Conservation (phyloP, 2,113 vertebrate species). For the Phycodurus eques region DNA sequence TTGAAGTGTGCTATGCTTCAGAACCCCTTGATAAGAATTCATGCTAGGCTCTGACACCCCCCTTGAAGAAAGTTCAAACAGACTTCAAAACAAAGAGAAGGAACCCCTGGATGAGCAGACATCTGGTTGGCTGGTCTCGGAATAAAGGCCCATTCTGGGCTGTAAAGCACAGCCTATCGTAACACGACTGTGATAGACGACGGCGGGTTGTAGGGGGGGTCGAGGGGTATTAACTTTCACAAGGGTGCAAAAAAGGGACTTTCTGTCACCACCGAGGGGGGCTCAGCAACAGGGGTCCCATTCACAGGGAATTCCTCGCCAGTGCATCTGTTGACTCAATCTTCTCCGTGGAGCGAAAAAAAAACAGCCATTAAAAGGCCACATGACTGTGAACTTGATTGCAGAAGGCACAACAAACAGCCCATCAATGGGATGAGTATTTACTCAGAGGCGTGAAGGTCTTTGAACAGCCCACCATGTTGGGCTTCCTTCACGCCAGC, state of each 20-base stretch:
- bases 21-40: constrained; percentile 29
- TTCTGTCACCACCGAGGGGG: constrained; percentile 69
- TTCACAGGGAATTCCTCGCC: constrained; percentile 71
- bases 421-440: constrained; percentile 61
- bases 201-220: constrained; percentile 34
- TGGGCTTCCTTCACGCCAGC: constrained; percentile 57
- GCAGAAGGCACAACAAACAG: constrained; percentile 61
- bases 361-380: constrained; percentile 72
- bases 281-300: constrained; percentile 72
- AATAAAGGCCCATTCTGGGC: constrained; percentile 69
- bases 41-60: constrained; percentile 30
- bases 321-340: constrained; percentile 73
- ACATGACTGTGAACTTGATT: constrained; percentile 80
- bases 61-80: constrained; percentile 61
- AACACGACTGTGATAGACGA: constrained; percentile 70
- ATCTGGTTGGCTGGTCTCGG: constrained; percentile 66
- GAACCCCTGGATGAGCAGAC: constrained; percentile 69
- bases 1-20: neutral
- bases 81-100: constrained; percentile 59
- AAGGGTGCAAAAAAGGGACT: constrained; percentile 78
- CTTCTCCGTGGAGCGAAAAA: constrained; percentile 65
- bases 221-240: constrained; percentile 75
- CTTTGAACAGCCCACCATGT: constrained; percentile 63
- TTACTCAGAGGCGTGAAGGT: constrained; percentile 71
- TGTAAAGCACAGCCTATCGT: constrained; percentile 61